A percentile compares a stretch with the other conserved stretches of the same genome.
phyloP scores from a whole-genome alignment of 2,888 invertebrate species.

The Megamerina dolium region DNA sequence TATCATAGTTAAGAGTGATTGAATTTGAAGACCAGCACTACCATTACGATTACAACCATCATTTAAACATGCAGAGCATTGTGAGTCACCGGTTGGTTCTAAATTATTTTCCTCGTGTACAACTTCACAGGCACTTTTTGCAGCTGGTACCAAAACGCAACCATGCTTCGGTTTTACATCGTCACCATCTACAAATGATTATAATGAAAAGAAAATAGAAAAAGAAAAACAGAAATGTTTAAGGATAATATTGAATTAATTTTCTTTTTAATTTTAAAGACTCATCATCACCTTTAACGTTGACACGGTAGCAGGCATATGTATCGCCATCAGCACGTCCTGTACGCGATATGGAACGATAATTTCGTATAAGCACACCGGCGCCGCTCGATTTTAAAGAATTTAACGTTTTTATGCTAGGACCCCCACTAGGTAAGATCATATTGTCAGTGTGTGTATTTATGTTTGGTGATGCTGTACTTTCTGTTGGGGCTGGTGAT shows the following conservation, averaged over 20 bases:
- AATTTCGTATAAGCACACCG: slow-evolving; percentile 26
- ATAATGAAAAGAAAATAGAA: background rate
- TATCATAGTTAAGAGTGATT: no score
- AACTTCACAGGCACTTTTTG: slow-evolving; percentile 17
- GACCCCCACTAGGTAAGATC: no score
- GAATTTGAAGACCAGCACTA: slow-evolving; percentile 22
- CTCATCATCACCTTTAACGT: slow-evolving; percentile 19
- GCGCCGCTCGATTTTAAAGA: slow-evolving; percentile 17
- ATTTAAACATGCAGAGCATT: slow-evolving; percentile 27
- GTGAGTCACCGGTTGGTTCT: background rate
- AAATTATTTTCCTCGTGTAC: slow-evolving; percentile 9
- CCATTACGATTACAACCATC: slow-evolving; percentile 37
- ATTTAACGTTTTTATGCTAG: background rate
- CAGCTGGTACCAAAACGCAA: slow-evolving; percentile 25
- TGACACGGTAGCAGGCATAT: slow-evolving; percentile 30
- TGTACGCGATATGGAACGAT: slow-evolving; percentile 23
- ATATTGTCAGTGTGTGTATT: no score
- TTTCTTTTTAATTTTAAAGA: no score
- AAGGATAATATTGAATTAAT: no score
- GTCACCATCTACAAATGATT: slow-evolving; percentile 12
- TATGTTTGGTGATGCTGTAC: no score
- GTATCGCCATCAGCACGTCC: slow-evolving; percentile 10
- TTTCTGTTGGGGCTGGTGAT: no score
- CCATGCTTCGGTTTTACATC: slow-evolving; percentile 23
- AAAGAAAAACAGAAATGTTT: background rate